Conservation (phyloP, 2,797 vertebrate species). For the Manis javanica region DNA sequence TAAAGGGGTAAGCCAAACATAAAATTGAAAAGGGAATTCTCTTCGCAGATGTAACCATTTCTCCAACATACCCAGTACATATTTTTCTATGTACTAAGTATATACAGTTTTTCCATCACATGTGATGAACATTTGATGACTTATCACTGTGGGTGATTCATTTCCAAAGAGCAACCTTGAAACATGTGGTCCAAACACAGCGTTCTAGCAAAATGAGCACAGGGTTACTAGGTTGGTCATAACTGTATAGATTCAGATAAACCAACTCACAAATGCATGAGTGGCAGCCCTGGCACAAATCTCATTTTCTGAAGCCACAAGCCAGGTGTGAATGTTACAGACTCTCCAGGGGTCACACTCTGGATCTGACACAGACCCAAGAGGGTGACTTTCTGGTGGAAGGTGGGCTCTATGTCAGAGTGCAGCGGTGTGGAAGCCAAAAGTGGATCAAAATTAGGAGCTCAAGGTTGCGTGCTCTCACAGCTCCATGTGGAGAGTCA, state of each 20-base stretch:
- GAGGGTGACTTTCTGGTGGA: neutral
- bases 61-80: slow-evolving; percentile 16
- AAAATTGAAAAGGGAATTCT: slow-evolving; percentile 64
- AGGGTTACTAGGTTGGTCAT: neutral
- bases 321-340: neutral
- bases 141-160: neutral
- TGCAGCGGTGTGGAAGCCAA: neutral
- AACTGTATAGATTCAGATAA: neutral
- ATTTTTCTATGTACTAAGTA: neutral
- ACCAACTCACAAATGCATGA: rapidly evolving
- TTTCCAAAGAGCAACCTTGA: neutral
- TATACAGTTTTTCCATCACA: neutral
- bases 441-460: neutral
- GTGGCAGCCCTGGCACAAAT: rapidly evolving
- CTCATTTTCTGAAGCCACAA: neutral
- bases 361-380: neutral
- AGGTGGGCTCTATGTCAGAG: neutral
- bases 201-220: neutral
- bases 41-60: neutral
- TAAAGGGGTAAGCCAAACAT: neutral
- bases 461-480: neutral
- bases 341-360: neutral
- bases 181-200: slow-evolving; percentile 47
- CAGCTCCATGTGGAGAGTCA: rapidly evolving
- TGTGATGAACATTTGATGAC: neutral